Conservation (phyloP, 2,888 invertebrate species). For the Lepeophtheirus nordmannii region DNA sequence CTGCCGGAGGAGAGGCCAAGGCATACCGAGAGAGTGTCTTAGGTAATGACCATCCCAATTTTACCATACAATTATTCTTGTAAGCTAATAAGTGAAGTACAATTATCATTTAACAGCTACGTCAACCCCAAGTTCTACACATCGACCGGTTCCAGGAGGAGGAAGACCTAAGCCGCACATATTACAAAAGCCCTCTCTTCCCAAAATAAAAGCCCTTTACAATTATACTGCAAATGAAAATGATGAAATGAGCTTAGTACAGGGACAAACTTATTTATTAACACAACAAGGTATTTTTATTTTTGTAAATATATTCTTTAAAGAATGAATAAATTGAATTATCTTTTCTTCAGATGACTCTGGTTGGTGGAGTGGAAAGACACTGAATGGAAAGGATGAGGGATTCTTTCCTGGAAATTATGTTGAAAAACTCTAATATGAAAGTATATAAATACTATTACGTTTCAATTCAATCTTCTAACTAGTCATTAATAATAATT, state of each 20-base stretch:
- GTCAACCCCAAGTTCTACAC: conserved; percentile 29
- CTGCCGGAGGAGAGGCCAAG: conserved; percentile 2
- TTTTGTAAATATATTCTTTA: not conserved
- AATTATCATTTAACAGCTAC: not conserved
- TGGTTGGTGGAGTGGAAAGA: conserved; percentile 51
- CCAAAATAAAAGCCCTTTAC: conserved; percentile 42
- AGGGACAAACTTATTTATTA: conserved; percentile 46
- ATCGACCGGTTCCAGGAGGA: conserved; percentile 33
- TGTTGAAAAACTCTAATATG: conserved; percentile 35
- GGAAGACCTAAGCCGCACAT: conserved; percentile 35
- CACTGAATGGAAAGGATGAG: conserved; percentile 38
- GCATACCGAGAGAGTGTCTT: not conserved
- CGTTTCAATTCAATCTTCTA: too few species aligned
- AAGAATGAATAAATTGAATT: not conserved
- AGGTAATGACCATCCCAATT: not conserved
- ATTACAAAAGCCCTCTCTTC: conserved; percentile 37
- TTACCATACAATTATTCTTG: not conserved
- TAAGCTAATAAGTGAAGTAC: too few species aligned
- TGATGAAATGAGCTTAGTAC: conserved; percentile 47
- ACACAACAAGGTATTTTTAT: conserved; percentile 42
- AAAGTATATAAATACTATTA: too few species aligned
- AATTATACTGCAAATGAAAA: conserved; percentile 49
- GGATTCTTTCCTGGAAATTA: conserved; percentile 52
- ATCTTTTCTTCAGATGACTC: conserved; percentile 40
- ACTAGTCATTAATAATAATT: too few species aligned